Evolutionary conservation across 2,888 invertebrate genomes (phyloP).

Genomic region (Drosophila percnosoma): DNA sequence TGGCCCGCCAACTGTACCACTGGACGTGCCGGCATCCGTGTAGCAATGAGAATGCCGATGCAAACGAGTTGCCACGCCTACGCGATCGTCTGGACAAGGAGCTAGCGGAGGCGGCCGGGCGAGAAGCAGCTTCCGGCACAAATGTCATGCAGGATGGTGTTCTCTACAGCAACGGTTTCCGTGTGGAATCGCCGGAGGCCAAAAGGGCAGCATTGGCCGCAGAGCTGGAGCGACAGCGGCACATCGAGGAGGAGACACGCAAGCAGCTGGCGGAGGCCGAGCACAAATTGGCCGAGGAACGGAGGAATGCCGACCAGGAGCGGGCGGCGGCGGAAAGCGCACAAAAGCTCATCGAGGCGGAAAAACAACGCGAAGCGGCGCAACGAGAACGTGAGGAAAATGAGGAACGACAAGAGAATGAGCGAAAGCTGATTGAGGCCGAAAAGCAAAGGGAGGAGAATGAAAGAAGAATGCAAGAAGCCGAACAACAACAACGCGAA

Average conservation of each 20-base stretch:
- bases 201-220: slow-evolving; percentile 60
- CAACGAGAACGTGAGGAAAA: slow-evolving; percentile 32
- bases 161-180: slow-evolving; percentile 82
- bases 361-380: slow-evolving; percentile 34
- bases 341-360: slow-evolving; percentile 43
- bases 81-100: slow-evolving; percentile 79
- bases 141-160: slow-evolving; percentile 84
- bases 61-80: slow-evolving; percentile 70
- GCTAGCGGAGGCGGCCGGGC: slow-evolving; percentile 65
- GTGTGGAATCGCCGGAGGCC: slow-evolving; percentile 76
- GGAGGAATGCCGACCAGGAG: slow-evolving; percentile 41
- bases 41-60: slow-evolving; percentile 54
- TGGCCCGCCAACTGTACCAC: slow-evolving; percentile 83
- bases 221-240: slow-evolving; percentile 77
- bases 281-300: slow-evolving; percentile 67
- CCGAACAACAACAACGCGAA: slow-evolving; percentile 35
- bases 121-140: slow-evolving; percentile 65
- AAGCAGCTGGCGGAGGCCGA: slow-evolving; percentile 79
- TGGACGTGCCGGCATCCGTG: slow-evolving; percentile 80
- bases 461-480: slow-evolving; percentile 33
- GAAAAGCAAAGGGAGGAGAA: slow-evolving; percentile 33
- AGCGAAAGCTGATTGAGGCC: slow-evolving; percentile 42
- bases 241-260: slow-evolving; percentile 79
- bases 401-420: slow-evolving; percentile 33
- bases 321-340: slow-evolving; percentile 57